These are phyloP conservation scores for Dynastes grantii DNA, from an alignment of 2,888 invertebrate species.

Conservation along the genomic window DNA sequence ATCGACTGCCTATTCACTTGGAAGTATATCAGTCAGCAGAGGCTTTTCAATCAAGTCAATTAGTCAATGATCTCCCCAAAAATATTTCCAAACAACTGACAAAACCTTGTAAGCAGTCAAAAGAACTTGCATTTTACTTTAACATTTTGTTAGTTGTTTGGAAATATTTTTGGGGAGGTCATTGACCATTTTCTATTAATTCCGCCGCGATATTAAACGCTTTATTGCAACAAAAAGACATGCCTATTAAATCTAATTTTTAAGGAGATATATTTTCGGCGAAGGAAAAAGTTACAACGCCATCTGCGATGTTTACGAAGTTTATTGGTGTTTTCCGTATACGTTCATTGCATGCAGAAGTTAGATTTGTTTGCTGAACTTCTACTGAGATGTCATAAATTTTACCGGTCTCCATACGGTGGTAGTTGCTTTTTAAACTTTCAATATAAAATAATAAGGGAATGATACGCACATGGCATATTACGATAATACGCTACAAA, in stretches of 20 bases:
- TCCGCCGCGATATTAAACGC: no score
- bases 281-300: constrained; percentile 18
- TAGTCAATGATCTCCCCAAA: no score
- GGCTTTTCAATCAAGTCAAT: no score
- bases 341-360: constrained; percentile 6
- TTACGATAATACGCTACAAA: not conserved
- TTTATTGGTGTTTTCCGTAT: constrained; percentile 11
- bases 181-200: no score
- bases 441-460: constrained; percentile 25
- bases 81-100: no score
- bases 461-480: constrained; percentile 21
- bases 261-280: not conserved
- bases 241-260: not conserved
- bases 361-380: constrained; percentile 23
- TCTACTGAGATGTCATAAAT: constrained; percentile 1
- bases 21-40: no score
- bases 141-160: no score
- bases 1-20: no score
- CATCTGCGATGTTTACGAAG: constrained; percentile 17
- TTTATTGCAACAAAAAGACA: no score
- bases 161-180: no score
- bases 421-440: constrained; percentile 17
- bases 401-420: not conserved
- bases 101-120: no score
- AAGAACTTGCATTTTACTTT: no score